Evolutionary conservation across 2,113 vertebrate species (phyloP).

Genomic region (Hydrochoerus hydrochaeris): DNA sequence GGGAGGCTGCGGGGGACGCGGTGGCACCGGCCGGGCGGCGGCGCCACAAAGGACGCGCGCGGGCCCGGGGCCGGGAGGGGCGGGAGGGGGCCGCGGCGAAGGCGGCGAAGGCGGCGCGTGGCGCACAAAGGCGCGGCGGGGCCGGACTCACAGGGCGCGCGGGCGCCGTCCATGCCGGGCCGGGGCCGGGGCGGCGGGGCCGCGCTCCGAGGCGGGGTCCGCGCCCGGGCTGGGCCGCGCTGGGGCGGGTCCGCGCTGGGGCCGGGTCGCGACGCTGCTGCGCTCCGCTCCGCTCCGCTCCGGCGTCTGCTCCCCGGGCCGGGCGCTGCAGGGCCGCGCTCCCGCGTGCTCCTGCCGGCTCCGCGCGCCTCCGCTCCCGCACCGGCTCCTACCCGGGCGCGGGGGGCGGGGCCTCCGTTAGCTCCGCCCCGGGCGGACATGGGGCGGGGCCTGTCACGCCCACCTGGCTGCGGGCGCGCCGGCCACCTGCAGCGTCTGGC

Average conservation of each 20-base stretch:
- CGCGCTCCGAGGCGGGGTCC: not conserved
- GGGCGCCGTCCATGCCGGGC: constrained; percentile 76
- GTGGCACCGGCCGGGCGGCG: constrained; percentile 14
- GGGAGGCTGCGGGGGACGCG: not conserved
- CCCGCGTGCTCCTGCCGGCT: constrained; percentile 64
- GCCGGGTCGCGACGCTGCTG: not conserved
- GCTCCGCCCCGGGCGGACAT: constrained; percentile 28
- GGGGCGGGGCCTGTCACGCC: constrained; percentile 74
- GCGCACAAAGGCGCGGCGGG: constrained; percentile 77
- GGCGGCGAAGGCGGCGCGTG: constrained; percentile 54
- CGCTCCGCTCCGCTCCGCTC: constrained; percentile 7
- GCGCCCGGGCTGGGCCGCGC: not conserved
- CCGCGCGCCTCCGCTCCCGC: constrained; percentile 59
- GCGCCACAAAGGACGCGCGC: constrained; percentile 71
- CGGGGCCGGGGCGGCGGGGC: constrained; percentile 40
- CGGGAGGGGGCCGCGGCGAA: constrained; percentile 74
- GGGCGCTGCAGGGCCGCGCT: constrained; percentile 50
- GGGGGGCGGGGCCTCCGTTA: constrained; percentile 67
- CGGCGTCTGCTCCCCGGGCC: constrained; percentile 43
- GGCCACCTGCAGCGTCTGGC: not conserved
- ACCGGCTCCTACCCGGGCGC: constrained; percentile 65
- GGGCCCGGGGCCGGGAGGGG: constrained; percentile 50
- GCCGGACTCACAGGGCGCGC: constrained; percentile 80
- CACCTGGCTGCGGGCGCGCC: constrained; percentile 35
- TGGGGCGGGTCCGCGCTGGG: not conserved